These are phyloP conservation scores for Lampris incognitus DNA, from an alignment of 2,113 vertebrate genomes.

Conservation along the genomic window DNA sequence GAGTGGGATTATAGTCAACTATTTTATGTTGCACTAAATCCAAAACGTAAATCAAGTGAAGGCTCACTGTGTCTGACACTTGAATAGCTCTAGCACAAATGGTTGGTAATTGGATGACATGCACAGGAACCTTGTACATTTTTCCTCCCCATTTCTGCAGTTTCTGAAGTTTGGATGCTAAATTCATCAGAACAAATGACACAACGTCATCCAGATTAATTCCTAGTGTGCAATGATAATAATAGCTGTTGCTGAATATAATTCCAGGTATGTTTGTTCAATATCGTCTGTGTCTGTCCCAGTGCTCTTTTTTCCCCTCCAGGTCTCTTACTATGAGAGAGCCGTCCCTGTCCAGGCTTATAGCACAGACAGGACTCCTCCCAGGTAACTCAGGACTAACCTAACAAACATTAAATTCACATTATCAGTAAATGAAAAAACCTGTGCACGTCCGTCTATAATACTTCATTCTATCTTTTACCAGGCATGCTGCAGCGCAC, in stretches of 20 bases:
- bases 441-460: background rate
- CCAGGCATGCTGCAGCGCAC: constrained; percentile 93
- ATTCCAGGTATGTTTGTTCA: background rate
- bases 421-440: background rate
- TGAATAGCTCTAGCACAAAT: background rate
- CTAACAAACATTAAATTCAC: background rate
- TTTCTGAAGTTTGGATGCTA: background rate
- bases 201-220: background rate
- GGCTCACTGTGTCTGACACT: too few relatives aligned
- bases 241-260: background rate
- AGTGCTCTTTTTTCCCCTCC: constrained; percentile 24
- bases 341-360: constrained; percentile 75
- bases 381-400: constrained; percentile 59
- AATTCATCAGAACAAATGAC: background rate
- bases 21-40: background rate
- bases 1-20: constrained; percentile 42
- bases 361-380: constrained; percentile 81
- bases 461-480: constrained; percentile 17
- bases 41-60: background rate
- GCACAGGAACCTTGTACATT: background rate
- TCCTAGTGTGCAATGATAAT: background rate
- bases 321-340: constrained; percentile 87
- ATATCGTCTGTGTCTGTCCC: constrained; percentile 30
- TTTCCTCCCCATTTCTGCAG: background rate
- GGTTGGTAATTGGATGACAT: background rate